phyloP scores from a whole-genome alignment of 2,113 vertebrate species.

The Spheniscus mendiculus region DNA sequence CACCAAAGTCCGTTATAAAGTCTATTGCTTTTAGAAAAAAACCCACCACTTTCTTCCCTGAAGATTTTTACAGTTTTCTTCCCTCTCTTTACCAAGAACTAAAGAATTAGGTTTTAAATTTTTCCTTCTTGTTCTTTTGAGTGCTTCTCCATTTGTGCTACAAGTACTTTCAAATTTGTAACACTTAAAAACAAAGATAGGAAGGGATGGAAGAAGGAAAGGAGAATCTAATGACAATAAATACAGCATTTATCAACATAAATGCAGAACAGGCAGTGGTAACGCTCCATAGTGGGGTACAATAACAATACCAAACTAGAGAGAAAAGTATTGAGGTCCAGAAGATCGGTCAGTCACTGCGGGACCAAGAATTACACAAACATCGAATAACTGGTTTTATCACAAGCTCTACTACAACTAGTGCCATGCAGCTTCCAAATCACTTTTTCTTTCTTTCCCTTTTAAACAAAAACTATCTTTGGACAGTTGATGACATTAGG shows the following conservation, averaged over 20 bases:
- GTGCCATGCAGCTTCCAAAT: neutral
- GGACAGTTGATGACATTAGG: neutral
- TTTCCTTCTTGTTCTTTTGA: neutral
- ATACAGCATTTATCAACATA: neutral
- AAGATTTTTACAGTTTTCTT: neutral
- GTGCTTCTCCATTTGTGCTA: neutral
- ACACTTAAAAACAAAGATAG: neutral
- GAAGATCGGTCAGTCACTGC: neutral
- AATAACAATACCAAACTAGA: neutral
- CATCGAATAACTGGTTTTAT: neutral
- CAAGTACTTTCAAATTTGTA: neutral
- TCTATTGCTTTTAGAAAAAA: neutral
- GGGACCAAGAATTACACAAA: neutral
- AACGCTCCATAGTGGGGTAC: neutral
- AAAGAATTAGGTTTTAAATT: neutral
- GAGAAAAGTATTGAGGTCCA: neutral
- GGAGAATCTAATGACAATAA: neutral
- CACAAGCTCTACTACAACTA: neutral
- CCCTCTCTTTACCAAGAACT: neutral
- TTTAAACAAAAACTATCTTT: neutral
- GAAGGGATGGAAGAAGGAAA: neutral
- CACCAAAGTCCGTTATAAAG: neutral
- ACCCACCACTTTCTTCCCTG: fast-evolving
- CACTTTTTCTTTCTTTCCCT: neutral
- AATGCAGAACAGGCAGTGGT: neutral